Percentiles rank a stretch among this genome's conserved stretches.
Evolutionary conservation across 1,140 invertebrate genomes (phyloP).

Genomic region (Phthorimaea operculella): DNA sequence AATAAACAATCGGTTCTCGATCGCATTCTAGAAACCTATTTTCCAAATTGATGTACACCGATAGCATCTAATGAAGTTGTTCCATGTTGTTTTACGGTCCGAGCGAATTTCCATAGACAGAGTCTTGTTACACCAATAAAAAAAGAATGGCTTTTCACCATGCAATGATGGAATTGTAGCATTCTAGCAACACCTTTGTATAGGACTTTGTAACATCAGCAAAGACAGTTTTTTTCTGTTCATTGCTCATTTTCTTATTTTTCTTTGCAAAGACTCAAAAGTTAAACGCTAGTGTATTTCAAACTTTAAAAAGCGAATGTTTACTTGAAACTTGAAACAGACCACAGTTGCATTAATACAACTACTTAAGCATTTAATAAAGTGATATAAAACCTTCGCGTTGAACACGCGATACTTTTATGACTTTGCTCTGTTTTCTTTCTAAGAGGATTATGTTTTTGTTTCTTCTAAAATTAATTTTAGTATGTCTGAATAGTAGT

Average conservation of each 20-base stretch:
- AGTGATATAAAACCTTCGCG: slow-evolving; percentile 53
- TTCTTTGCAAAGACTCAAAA: no score
- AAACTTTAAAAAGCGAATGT: no score
- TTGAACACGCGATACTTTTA: slow-evolving; percentile 51
- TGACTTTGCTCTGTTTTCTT: slow-evolving; percentile 30
- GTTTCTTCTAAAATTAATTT: no score
- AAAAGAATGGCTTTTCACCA: slow-evolving; percentile 9
- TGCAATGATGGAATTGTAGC: slow-evolving; percentile 17
- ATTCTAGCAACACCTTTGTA: not conserved
- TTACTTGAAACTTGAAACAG: no score
- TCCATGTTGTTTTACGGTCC: slow-evolving; percentile 1
- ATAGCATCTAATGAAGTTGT: slow-evolving; percentile 1
- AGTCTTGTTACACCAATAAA: not conserved
- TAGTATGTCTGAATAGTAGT: no score
- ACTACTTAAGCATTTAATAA: slow-evolving; percentile 40
- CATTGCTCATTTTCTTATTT: no score
- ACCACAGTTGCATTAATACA: not conserved
- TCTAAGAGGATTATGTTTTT: not conserved
- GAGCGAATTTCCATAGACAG: slow-evolving; percentile 2
- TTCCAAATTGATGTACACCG: not conserved
- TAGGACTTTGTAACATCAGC: no score
- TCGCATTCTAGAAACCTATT: no score
- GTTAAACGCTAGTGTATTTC: no score
- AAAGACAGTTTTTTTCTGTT: no score
- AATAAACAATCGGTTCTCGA: no score